A percentile compares a stretch with the other conserved stretches of the same genome.
Conservation (phyloP, 2,797 vertebrate species). For the Triplophysa bombifrons region DNA sequence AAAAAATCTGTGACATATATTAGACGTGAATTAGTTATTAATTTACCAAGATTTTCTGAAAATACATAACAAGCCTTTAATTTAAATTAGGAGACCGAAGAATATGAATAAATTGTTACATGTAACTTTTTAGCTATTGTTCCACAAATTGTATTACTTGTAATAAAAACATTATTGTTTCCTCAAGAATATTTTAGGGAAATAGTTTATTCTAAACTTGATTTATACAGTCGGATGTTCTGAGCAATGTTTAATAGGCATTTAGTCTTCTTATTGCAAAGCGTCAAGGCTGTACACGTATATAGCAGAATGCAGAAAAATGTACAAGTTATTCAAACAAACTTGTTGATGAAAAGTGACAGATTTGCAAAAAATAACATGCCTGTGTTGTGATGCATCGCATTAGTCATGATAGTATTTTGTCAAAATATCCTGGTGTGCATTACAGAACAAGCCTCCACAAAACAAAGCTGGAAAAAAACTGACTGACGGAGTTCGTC, state of each 20-base stretch:
- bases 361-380: not conserved
- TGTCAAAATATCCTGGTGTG: not conserved
- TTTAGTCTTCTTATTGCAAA: not conserved
- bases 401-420: not conserved
- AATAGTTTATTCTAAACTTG: not conserved
- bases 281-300: not conserved
- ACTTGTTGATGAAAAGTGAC: not conserved
- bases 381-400: not conserved
- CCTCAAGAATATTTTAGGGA: not conserved
- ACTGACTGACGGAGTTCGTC: not conserved
- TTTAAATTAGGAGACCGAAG: not conserved
- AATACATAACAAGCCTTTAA: not conserved
- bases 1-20: not conserved
- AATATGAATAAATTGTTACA: not conserved
- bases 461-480: not conserved
- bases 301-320: not conserved
- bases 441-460: not conserved
- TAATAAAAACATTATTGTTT: not conserved
- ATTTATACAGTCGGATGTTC: not conserved
- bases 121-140: not conserved
- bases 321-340: constrained; percentile 1
- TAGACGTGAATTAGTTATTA: too few species aligned
- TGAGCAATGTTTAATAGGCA: not conserved
- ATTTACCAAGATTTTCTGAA: not conserved
- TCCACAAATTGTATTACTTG: not conserved